Base-by-base conservation (phyloP, 2,113 vertebrate genomes). In the Cyanistes caeruleus region DNA sequence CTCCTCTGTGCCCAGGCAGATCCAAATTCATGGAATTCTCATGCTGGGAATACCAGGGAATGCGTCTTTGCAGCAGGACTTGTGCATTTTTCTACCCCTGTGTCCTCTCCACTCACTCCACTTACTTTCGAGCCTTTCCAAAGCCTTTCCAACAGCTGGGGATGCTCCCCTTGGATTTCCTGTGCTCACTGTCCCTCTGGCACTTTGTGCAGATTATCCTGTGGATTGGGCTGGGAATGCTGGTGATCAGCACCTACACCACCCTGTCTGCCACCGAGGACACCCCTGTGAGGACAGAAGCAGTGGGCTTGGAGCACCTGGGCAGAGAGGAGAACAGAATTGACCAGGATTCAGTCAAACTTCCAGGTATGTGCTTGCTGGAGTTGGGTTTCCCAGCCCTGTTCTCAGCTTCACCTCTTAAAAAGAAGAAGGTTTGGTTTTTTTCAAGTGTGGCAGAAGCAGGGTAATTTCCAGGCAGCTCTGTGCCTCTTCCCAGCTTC, bases 211-310 rank as follows among this genome's bases (percentile, higher is more conserved):
- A 99, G 99, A 97, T 99, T 68, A 99, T 99, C 78, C 98, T 99
- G 35, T 99, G 98, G 90, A 99, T 99, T 2, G 99, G 99, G 78
- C 98, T 99, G 89, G 98, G 99, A 15, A 98, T 99, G 91, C 98
- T 99, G 72, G 98, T 99, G 43, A 95, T 99, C 94, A 99, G 99
- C 95, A 99, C 99, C 2, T 96, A 99, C 58, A 99, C 98, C 89
- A 99, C 99, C 20, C 89, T 99, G 90, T 99, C 99, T 7, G 98
- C 98, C 27, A 98, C 97, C 0, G 96, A 98, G 90, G 98, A 97
- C 51, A 52, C 62, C 27, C 94, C 97, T 1, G 59, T 90, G 96
- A 97, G 90, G 87, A 48, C 83, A 3, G 98, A 98, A 14, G 84
- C 82, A 2, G 97, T 97, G 43, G 95, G 65, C 49, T 87, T 96